Base-by-base conservation (phyloP, 2,797 vertebrate genomes). In the Harpagifer antarcticus region DNA sequence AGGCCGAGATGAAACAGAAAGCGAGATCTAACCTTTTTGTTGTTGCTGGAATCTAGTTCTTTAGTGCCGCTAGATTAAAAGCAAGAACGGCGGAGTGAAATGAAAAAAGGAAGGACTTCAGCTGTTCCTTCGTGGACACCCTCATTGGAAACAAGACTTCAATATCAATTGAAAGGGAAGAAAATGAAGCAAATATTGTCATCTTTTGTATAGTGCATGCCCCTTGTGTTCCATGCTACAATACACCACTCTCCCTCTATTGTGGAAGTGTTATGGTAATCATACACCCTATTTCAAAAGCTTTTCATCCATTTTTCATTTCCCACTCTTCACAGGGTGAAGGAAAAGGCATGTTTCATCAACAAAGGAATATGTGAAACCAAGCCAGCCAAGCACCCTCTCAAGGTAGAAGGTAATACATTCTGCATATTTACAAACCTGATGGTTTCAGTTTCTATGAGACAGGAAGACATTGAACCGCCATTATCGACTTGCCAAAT, bases 1-100 rank as follows among this genome's bases (percentile, higher is more conserved):
- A 86, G 86, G 85, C 83, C 50, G 59, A 93, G 93, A 95, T 95
- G 93, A 95, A 95, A 94, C 90, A 68, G 89, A 92, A 93, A 93
- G 85, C 55, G 47, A 92, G 92, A 92, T 92, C 89, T 93, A 92
- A 94, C 93, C 90, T 91, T 86, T 89, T 90, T 92, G 86, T 88
- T 89, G 88, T 88, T 88, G 87, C 84, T 86, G 83, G 86, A 91
- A 91, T 86, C 80, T 69, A 57, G 69, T 89, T 90, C 89, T 93
- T 89, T 93, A 85, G 89, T 79, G 82, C 77, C 72, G 66, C 77
- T 80, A 91, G 92, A 95, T 94, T 95, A 94, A 93, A 94, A 91
- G 79, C 79, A 82, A 78, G 83, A 87, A 82, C 59, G 48, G 79
- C 7, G 19, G 77, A 84, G 85, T 75, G 75, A 87, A 93, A 91